Evolutionary conservation across 1,140 invertebrate species (phyloP).

Genomic region (Saccostrea glomerata): DNA sequence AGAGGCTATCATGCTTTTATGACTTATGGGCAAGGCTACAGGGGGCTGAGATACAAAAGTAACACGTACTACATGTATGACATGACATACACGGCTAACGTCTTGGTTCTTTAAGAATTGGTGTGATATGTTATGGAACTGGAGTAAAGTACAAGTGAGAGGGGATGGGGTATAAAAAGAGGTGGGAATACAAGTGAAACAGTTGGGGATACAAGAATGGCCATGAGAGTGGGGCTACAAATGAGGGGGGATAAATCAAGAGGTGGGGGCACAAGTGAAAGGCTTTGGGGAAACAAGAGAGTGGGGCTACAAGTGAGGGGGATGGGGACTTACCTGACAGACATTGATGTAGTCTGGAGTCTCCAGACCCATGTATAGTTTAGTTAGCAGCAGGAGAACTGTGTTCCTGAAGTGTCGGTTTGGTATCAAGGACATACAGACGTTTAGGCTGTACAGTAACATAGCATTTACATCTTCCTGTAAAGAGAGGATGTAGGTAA

Average conservation of each 20-base stretch:
- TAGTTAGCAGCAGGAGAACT: constrained; percentile 92
- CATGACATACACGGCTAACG: too few species aligned
- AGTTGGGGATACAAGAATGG: neutral
- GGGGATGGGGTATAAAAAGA: too few species aligned
- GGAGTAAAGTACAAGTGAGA: too few species aligned
- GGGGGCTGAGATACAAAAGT: too few species aligned
- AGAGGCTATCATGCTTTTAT: too few species aligned
- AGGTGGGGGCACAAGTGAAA: too few species aligned
- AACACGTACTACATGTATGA: too few species aligned
- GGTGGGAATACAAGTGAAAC: neutral
- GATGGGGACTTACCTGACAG: constrained; percentile 77
- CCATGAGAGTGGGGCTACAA: neutral
- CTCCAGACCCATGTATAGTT: constrained; percentile 90
- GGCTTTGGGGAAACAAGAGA: neutral
- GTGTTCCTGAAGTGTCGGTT: constrained; percentile 94
- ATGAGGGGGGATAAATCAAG: neutral
- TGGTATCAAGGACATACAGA: constrained; percentile 96
- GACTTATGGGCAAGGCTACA: too few species aligned
- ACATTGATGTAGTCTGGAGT: constrained; percentile 97
- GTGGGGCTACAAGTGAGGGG: neutral
- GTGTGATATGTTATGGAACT: too few species aligned
- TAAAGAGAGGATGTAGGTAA: constrained; percentile 38
- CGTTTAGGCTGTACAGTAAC: constrained; percentile 96
- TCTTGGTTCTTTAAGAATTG: too few species aligned
- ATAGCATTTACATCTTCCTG: constrained; percentile 92